These are phyloP conservation scores for Galerucella pusilla DNA, from an alignment of 2,888 invertebrate species.

Conservation along the genomic window DNA sequence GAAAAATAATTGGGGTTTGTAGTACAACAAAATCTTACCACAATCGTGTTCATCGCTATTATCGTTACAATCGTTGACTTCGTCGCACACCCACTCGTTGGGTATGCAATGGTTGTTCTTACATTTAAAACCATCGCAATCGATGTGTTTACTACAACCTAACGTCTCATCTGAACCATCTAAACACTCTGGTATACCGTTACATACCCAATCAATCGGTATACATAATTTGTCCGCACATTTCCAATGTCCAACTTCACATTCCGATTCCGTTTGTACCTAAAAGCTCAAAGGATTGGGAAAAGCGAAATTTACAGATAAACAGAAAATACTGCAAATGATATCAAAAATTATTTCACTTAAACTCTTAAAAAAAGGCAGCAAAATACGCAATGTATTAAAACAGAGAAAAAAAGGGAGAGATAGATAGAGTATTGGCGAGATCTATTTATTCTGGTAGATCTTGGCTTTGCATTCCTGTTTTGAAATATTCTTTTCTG, in stretches of 20 bases:
- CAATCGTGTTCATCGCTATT: conserved; percentile 69
- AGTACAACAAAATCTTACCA: conserved; percentile 60
- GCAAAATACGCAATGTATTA: too few relatives aligned
- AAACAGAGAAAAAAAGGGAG: too few relatives aligned
- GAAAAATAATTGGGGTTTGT: neutral
- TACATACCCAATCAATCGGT: conserved; percentile 61
- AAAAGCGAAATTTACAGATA: neutral
- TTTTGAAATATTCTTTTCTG: too few relatives aligned
- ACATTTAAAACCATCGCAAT: conserved; percentile 74
- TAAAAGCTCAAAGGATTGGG: neutral
- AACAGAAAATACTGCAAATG: too few relatives aligned
- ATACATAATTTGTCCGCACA: conserved; percentile 58
- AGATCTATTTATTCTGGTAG: too few relatives aligned
- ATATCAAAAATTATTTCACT: too few relatives aligned
- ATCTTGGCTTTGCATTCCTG: too few relatives aligned
- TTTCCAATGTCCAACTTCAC: conserved; percentile 58
- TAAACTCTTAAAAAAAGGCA: too few relatives aligned
- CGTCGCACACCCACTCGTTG: conserved; percentile 69
- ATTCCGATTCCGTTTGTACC: conserved; percentile 47
- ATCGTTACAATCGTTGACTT: conserved; percentile 70
- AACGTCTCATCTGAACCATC: conserved; percentile 64
- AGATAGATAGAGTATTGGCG: too few relatives aligned
- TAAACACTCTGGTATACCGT: conserved; percentile 61
- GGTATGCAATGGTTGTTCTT: conserved; percentile 68
- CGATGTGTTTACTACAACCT: conserved; percentile 63